phyloP scores from a whole-genome alignment of 2,797 vertebrate species.

The Ataeniobius toweri region DNA sequence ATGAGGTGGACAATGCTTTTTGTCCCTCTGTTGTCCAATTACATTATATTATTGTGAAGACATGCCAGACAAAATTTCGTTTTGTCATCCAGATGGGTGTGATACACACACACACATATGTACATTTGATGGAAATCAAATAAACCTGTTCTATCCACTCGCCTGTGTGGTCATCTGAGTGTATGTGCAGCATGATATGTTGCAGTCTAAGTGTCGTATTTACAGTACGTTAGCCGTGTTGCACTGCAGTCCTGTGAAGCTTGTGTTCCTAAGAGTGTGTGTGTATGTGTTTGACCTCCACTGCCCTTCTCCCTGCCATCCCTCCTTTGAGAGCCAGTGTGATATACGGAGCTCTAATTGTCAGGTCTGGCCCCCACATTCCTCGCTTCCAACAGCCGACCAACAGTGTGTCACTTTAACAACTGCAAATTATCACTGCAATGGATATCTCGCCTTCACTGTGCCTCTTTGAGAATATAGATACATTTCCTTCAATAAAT shows the following conservation, averaged over 20 bases:
- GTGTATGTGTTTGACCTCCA: constrained; percentile 55
- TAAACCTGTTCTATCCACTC: constrained; percentile 41
- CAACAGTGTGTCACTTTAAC: constrained; percentile 92
- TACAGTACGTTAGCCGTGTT: constrained; percentile 12
- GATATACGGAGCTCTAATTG: constrained; percentile 85
- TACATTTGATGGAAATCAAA: constrained; percentile 44
- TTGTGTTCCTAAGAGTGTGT: constrained; percentile 32
- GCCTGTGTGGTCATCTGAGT: constrained; percentile 43
- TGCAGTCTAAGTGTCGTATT: constrained; percentile 37
- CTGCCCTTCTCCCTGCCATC: constrained; percentile 52
- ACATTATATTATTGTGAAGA: constrained; percentile 58
- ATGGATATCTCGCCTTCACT: constrained; percentile 90
- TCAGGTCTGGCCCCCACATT: constrained; percentile 84
- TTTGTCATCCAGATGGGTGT: constrained; percentile 23
- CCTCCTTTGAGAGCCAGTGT: constrained; percentile 67
- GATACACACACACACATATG: constrained; percentile 20
- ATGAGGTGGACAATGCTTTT: not conserved
- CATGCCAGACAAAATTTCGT: constrained; percentile 36
- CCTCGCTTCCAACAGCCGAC: constrained; percentile 84
- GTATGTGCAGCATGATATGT: constrained; percentile 1
- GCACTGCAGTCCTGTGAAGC: constrained; percentile 21
- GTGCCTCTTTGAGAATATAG: constrained; percentile 88
- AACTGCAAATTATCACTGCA: constrained; percentile 93
- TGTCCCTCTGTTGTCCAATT: constrained; percentile 62
- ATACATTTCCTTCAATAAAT: constrained; percentile 95